These are phyloP conservation scores for Pollachius pollachius DNA, from an alignment of 2,113 vertebrate species.

Conservation along the genomic window DNA sequence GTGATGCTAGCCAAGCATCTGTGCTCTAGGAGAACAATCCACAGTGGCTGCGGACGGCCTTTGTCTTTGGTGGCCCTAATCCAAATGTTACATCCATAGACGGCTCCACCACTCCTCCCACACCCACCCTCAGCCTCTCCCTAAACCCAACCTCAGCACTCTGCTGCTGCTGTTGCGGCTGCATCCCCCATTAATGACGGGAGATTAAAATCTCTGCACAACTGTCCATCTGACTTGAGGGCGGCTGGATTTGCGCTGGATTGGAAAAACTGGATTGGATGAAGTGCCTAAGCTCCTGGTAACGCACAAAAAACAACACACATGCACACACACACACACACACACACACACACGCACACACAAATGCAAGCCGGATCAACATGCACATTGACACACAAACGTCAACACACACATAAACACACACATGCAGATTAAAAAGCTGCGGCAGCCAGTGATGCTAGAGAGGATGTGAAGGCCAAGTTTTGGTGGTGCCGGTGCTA, in stretches of 20 bases:
- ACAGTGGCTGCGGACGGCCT: conserved; percentile 27
- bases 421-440: conserved; percentile 59
- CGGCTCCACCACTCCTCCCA: not conserved
- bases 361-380: not conserved
- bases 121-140: conserved; percentile 22
- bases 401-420: conserved; percentile 1
- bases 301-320: conserved; percentile 46
- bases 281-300: conserved; percentile 56
- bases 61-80: conserved; percentile 57
- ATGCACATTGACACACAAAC: conserved; percentile 2
- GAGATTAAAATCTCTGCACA: conserved; percentile 63
- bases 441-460: conserved; percentile 12
- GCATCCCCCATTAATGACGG: conserved; percentile 52
- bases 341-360: conserved; percentile 17
- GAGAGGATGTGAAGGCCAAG: conserved; percentile 12
- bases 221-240: conserved; percentile 67
- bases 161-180: conserved; percentile 25
- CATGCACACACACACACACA: conserved; percentile 26
- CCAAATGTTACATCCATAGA: conserved; percentile 31
- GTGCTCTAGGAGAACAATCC: conserved; percentile 24
- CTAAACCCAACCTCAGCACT: conserved; percentile 26
- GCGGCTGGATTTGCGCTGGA: conserved; percentile 67
- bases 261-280: conserved; percentile 68
- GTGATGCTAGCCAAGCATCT: conserved; percentile 17
- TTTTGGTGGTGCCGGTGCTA: not conserved